Conservation (phyloP, 2,888 invertebrate genomes). For the Thera obeliscata region DNA sequence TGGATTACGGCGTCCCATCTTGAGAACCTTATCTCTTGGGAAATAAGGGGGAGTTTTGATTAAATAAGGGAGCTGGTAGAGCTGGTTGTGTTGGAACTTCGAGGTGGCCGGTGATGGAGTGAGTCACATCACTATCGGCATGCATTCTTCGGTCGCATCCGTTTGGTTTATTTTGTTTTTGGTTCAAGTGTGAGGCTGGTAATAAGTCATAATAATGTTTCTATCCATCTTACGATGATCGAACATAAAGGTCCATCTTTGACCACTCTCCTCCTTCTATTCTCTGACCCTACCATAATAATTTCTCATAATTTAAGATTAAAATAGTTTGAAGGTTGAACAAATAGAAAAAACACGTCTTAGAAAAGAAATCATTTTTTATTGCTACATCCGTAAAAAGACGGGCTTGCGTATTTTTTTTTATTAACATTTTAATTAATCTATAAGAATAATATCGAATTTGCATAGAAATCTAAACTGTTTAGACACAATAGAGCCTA, state of each 20-base stretch:
- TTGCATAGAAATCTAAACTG: constrained; percentile 14
- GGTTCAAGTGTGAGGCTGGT: constrained; percentile 58
- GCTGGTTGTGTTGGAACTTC: constrained; percentile 57
- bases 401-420: no score
- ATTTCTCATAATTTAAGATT: no score
- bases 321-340: no score
- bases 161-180: constrained; percentile 67
- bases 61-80: constrained; percentile 42
- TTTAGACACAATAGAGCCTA: constrained; percentile 23
- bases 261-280: background rate
- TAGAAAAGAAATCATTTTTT: no score
- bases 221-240: constrained; percentile 12
- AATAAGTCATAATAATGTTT: constrained; percentile 52
- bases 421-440: background rate
- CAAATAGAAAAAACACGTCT: no score
- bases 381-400: no score
- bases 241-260: background rate
- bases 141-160: constrained; percentile 78
- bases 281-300: background rate
- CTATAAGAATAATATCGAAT: constrained; percentile 7
- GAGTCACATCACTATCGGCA: constrained; percentile 73
- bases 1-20: constrained; percentile 43
- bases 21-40: constrained; percentile 43
- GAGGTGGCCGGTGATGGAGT: constrained; percentile 76
- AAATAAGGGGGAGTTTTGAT: constrained; percentile 48